Percentiles rank a stretch among this genome's conserved stretches.
These are phyloP conservation scores for Achatina immaculata DNA, from an alignment of 1,140 invertebrate genomes.

Conservation along the genomic window DNA sequence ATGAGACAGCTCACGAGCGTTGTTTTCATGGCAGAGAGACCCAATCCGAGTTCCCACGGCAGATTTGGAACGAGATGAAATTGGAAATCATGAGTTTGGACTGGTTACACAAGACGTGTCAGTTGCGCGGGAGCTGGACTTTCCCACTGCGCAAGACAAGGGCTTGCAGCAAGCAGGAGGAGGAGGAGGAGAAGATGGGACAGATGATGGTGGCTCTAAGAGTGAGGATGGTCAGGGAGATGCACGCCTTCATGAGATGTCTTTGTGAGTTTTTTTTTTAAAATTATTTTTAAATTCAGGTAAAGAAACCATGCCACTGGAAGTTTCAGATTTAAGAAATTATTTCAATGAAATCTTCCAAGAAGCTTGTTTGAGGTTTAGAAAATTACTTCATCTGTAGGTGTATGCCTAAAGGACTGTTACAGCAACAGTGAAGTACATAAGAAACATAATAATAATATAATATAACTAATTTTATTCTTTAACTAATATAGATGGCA, in stretches of 20 bases:
- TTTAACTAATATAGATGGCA: too few species aligned
- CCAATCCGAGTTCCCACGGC: conserved; percentile 52
- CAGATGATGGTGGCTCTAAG: neutral
- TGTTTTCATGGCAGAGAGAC: neutral
- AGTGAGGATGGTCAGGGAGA: conserved; percentile 7
- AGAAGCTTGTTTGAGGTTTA: too few species aligned
- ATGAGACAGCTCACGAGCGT: neutral
- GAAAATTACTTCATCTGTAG: too few species aligned
- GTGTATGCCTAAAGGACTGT: too few species aligned
- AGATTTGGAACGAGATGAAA: conserved; percentile 44
- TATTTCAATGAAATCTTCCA: too few species aligned
- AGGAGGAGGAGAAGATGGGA: conserved; percentile 8
- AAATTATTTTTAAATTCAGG: too few species aligned
- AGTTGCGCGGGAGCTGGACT: conserved; percentile 12
- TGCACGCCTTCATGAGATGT: conserved; percentile 40
- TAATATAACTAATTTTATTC: too few species aligned
- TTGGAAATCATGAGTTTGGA: conserved; percentile 56
- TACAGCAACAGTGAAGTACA: too few species aligned
- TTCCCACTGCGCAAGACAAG: conserved; percentile 10
- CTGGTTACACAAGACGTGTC: conserved; percentile 23
- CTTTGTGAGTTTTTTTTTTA: conserved; percentile 59
- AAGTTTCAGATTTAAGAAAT: neutral
- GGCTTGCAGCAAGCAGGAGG: conserved; percentile 22
- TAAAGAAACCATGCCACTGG: neutral
- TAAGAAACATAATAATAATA: too few species aligned